These are phyloP conservation scores for Perca schrenkii DNA, from an alignment of 2,113 vertebrate species.

Conservation along the genomic window DNA sequence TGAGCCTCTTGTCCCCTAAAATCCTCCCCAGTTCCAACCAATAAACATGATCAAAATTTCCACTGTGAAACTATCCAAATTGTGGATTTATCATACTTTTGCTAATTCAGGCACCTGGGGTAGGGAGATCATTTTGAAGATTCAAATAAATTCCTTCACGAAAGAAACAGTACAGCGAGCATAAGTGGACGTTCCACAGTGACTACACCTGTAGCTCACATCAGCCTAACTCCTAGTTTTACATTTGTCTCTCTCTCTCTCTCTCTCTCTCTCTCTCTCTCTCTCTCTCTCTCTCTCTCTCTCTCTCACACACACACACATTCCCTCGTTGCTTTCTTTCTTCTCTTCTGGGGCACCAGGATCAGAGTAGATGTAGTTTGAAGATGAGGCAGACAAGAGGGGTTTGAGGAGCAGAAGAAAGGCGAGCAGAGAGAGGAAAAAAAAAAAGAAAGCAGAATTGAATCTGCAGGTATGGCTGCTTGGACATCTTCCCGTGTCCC, in stretches of 20 bases:
- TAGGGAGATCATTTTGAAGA: slow-evolving; percentile 2
- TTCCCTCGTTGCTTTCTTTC: slow-evolving; percentile 25
- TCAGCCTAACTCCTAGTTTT: slow-evolving; percentile 12
- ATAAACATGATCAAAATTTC: slow-evolving; percentile 63
- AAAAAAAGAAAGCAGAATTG: slow-evolving; percentile 64
- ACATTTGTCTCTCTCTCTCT: background rate
- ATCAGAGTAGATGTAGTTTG: slow-evolving; percentile 42
- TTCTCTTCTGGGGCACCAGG: slow-evolving; percentile 39
- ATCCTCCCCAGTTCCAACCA: slow-evolving; percentile 32
- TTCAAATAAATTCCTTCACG: slow-evolving; percentile 9
- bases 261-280: background rate
- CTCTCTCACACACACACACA: background rate
- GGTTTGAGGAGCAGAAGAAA: slow-evolving; percentile 56
- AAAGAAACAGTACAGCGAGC: background rate
- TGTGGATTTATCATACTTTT: slow-evolving; percentile 27
- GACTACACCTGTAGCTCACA: slow-evolving; percentile 32
- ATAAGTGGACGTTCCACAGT: slow-evolving; percentile 1
- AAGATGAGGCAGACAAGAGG: slow-evolving; percentile 45
- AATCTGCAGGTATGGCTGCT: slow-evolving; percentile 80
- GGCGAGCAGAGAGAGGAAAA: background rate
- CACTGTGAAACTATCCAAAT: slow-evolving; percentile 45
- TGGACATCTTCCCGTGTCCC: slow-evolving; percentile 80
- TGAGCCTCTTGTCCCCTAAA: slow-evolving; percentile 29
- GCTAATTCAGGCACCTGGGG: background rate
- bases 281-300: background rate